Evolutionary conservation across 2,113 vertebrate genomes (phyloP), one percentile per base, ranked within the genome.

Genomic region (Petrocephalus zakoni): DNA sequence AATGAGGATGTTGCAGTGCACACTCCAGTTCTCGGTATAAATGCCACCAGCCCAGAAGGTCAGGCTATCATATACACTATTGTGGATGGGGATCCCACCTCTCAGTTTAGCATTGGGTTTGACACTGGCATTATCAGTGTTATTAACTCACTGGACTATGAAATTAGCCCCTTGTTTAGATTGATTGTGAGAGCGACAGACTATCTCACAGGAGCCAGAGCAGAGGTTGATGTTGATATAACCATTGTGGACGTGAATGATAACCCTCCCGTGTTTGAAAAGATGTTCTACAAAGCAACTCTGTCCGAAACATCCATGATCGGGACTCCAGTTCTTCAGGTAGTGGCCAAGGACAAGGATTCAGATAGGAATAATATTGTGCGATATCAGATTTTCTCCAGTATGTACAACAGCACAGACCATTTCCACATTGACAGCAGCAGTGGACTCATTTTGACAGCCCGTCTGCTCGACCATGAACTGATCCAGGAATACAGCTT

Each of bases 361-460:
- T 99, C 98, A 3, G 97, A 95, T 82, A 97, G 97, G 89, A 99
- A 98, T 89, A 97, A 95, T 87, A 89, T 96, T 42, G 94, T 99
- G 4, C 96, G 95, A 22, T 99, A 99, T 92, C 98, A 99, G 92
- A 98, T 99, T 89, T 96, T 98, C 87, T 97, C 98, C 37, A 96
- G 97, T 82, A 93, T 93, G 2, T 97, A 96, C 88, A 98, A 99
- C 93, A 98, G 96, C 93, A 97, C 98, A 0, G 98, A 99, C 87
- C 98, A 98, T 90, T 99, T 99, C 90, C 98, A 99, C 92, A 98
- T 99, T 64, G 98, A 99, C 88, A 97, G 98, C 10, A 95, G 96
- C 90, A 99, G 98, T 68, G 98, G 98, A 68, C 93, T 99, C 37
- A 99, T 99, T 90, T 94, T 99, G 64, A 99, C 98, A 2, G 98